Base-by-base conservation (phyloP, 2,113 vertebrate genomes). In the Elgaria multicarinata region DNA sequence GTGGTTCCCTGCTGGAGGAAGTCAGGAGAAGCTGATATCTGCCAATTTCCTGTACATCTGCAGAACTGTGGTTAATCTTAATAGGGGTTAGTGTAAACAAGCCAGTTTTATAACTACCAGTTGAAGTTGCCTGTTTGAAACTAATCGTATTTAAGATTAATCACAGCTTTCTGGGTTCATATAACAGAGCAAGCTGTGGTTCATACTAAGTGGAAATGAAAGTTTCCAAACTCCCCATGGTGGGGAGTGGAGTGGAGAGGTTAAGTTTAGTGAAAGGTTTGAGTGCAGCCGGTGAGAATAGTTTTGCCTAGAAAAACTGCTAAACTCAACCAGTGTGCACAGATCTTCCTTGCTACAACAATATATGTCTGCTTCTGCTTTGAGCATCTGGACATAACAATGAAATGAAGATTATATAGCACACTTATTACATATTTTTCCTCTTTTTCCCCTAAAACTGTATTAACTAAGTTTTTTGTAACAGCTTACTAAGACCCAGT, bases 271-370 rank as follows among this genome's bases (percentile, higher is more conserved):
- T 7, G 14, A 39, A 22, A 39, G 36, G 22, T 75, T 75, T 42
- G 20, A 42, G 39, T 75, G 72, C 20, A 42, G 89, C 1, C 90
- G 58, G 55, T 88, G 66, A 39, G n/a, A 53, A 75, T 14, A 74
- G 86, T 85, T 90, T 46, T 67, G 79, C 72, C 89, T 62, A 94
- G 92, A 81, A n/a, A 36, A 74, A 74, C 12, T 36, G 16, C 71
- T 50, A 46, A 26, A 22, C 7, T 78, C 24, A 28, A 74, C n/a
- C 33, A 36, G 14, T 74, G 33, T 74, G 36, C 2, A 28, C 24
- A 67, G 4, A 28, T 67, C 64, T 67, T 67, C 64, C 64, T 14
- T 28, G 20, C n/a, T n/a, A n/a, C n/a, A n/a, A n/a, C n/a, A n/a
- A n/a, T n/a, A n/a, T n/a, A n/a, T n/a, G n/a, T n/a, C n/a, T n/a